Evolutionary conservation across 2,888 invertebrate genomes (phyloP).

Genomic region (Eutolmus rufibarbis): DNA sequence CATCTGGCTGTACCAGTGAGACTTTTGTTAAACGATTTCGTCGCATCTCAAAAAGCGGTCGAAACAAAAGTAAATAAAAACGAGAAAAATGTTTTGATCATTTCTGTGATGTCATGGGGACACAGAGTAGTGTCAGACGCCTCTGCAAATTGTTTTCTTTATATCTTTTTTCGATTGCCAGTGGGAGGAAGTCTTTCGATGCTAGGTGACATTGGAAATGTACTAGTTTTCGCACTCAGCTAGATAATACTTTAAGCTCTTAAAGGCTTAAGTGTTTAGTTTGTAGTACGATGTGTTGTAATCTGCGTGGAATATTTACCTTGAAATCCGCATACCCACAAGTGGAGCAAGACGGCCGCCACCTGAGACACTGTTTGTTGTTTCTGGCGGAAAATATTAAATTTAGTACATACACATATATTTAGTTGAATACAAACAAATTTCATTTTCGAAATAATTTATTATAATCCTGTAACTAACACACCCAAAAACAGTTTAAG

Average conservation of each 20-base stretch:
- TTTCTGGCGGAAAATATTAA: neutral
- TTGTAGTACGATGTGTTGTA: neutral
- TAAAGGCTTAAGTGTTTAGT: neutral
- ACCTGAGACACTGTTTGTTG: neutral
- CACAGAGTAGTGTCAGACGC: neutral
- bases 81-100: neutral
- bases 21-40: neutral
- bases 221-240: neutral
- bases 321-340: neutral
- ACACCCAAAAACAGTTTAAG: too few species aligned
- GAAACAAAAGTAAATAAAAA: neutral
- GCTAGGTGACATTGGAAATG: neutral
- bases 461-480: too few species aligned
- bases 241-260: neutral
- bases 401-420: neutral
- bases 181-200: neutral
- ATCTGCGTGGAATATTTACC: neutral
- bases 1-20: neutral
- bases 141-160: neutral
- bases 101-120: neutral
- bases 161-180: neutral
- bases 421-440: neutral
- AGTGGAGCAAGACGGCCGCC: neutral
- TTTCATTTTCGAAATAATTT: too few species aligned
- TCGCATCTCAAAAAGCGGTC: neutral